A percentile compares a stretch with the other conserved stretches of the same genome.
Conservation (phyloP, 2,888 invertebrate genomes). For the Tanypteryx hageni region DNA sequence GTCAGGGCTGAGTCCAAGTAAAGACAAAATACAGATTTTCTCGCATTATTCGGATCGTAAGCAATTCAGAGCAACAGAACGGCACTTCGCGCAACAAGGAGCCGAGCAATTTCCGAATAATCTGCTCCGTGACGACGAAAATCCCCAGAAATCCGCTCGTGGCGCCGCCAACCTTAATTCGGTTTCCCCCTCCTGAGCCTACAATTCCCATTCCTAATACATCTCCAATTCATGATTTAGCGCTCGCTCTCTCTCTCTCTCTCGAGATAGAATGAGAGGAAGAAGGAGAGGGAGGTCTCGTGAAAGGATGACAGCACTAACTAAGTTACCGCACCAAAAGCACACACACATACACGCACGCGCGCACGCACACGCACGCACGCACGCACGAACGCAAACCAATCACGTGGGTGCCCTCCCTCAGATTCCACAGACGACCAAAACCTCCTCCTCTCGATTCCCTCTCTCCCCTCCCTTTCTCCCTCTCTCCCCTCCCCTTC, state of each 20-base stretch:
- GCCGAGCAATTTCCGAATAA: background rate
- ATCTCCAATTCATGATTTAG: slow-evolving; percentile 17
- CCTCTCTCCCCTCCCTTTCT: no score
- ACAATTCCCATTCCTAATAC: background rate
- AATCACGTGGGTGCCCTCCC: slow-evolving; percentile 7
- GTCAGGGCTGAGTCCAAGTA: no score
- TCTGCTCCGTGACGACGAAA: background rate
- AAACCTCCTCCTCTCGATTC: background rate
- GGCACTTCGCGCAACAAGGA: background rate
- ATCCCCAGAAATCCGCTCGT: background rate
- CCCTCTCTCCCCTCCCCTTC: background rate
- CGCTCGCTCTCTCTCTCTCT: background rate
- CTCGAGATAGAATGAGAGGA: no score
- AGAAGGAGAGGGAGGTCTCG: background rate
- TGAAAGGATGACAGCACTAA: slow-evolving; percentile 28
- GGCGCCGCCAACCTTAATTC: background rate
- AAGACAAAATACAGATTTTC: no score
- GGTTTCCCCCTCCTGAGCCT: background rate
- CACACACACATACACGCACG: background rate
- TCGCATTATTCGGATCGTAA: background rate
- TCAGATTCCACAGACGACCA: background rate
- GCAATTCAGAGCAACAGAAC: background rate
- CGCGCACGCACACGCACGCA: background rate
- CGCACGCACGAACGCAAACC: background rate
- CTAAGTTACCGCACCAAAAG: background rate